A percentile compares a stretch with the other conserved stretches of the same genome.
These are phyloP conservation scores for Acrocephalus kingi DNA, from an alignment of 2,113 vertebrate genomes.

Conservation along the genomic window DNA sequence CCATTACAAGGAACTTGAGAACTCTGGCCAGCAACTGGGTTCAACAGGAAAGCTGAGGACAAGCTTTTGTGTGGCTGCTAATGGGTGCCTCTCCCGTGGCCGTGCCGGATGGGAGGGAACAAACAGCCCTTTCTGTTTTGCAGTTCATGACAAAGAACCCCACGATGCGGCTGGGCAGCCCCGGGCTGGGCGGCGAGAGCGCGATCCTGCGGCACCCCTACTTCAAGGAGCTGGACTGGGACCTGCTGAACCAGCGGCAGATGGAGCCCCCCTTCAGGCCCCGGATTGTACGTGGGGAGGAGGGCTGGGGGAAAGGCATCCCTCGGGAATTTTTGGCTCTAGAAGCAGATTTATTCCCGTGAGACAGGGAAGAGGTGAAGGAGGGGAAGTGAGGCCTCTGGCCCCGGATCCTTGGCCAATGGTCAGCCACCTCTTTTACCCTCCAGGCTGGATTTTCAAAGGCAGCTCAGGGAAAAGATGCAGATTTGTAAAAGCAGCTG, in stretches of 20 bases:
- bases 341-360: rapidly evolving
- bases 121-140: conserved; percentile 32
- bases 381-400: not conserved
- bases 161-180: conserved; percentile 86
- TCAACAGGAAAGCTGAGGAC: conserved; percentile 54
- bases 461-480: not conserved
- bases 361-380: not conserved
- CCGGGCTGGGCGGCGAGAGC: conserved; percentile 81
- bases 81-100: not conserved
- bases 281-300: conserved; percentile 83
- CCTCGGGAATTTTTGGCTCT: rapidly evolving
- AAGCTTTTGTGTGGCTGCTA: conserved; percentile 1
- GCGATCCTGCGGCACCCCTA: conserved; percentile 87
- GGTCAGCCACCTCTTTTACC: not conserved
- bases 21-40: conserved; percentile 41
- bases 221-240: conserved; percentile 90
- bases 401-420: not conserved
- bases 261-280: conserved; percentile 94
- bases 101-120: not conserved
- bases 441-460: not conserved
- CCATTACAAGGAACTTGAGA: conserved; percentile 20
- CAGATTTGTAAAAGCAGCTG: not conserved
- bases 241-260: conserved; percentile 85
- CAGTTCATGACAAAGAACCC: conserved; percentile 97
- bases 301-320: not conserved